phyloP scores from a whole-genome alignment of 2,888 invertebrate genomes.

The Cepaea hortensis region DNA sequence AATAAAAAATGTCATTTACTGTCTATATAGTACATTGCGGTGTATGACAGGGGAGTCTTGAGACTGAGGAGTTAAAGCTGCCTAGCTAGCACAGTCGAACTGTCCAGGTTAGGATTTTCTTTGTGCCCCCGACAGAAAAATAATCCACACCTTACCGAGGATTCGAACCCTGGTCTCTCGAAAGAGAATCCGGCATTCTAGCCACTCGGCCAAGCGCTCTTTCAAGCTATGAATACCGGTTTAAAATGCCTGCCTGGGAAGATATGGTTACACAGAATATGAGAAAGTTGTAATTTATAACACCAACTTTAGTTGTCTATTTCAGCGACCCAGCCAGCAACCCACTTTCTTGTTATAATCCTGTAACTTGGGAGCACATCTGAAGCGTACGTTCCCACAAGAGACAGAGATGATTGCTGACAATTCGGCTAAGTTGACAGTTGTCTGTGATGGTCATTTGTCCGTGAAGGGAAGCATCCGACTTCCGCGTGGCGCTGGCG shows the following conservation, averaged over 20 bases:
- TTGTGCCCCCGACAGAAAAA: too few relatives aligned
- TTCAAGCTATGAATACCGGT: too few relatives aligned
- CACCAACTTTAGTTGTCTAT: neutral
- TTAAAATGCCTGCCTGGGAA: neutral
- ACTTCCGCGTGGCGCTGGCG: slow-evolving; percentile 5
- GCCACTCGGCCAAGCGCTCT: too few relatives aligned
- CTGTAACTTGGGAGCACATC: neutral
- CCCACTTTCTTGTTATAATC: neutral
- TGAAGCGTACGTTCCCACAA: neutral
- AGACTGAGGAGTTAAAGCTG: too few relatives aligned
- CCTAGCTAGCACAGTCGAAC: too few relatives aligned
- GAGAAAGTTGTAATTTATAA: neutral
- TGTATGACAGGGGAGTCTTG: too few relatives aligned
- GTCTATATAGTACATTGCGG: too few relatives aligned
- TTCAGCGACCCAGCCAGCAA: neutral
- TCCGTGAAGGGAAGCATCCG: slow-evolving; percentile 40
- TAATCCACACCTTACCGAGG: too few relatives aligned
- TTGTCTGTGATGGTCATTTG: slow-evolving; percentile 39
- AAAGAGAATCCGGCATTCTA: too few relatives aligned
- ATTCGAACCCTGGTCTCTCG: too few relatives aligned
- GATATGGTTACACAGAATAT: neutral
- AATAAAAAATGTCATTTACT: too few relatives aligned
- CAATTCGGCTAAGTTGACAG: neutral
- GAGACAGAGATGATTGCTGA: slow-evolving; percentile 1
- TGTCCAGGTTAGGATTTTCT: too few relatives aligned